Base-by-base conservation (phyloP, 2,113 vertebrate genomes). In the Condylura cristata region DNA sequence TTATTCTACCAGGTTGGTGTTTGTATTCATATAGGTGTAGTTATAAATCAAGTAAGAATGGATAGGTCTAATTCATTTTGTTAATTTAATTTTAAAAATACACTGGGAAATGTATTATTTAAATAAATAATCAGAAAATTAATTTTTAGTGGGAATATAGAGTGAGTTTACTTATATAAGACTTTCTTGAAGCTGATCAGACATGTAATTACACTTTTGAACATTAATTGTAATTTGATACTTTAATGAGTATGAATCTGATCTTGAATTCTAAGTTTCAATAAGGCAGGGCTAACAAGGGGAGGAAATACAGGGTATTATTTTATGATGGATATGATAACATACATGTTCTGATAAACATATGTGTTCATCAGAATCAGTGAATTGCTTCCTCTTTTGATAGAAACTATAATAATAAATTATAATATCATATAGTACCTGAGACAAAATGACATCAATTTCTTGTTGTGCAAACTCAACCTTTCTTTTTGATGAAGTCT, bases 121-220 rank as follows among this genome's bases (percentile, higher is more conserved):
- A 82, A 89, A 78, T 75, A 65, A 89, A 93, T 83, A 93, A n/a
- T 70, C 16, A 93, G 58, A 37, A 39, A 93, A 86, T 84, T 85
- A 61, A 86, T 91, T 95, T 89, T 96, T 94, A 44, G 88, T 78
- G n/a, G 58, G 32, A 89, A 34, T 28, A 79, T 56, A 72, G 16
- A 93, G 75, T 79, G 18, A 70, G 79, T 93, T 86, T 93, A 41
- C 70, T 72, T 93, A 76, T 37, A 65, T 46, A 94, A 3, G 28
- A 79, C 86, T 87, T 86, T 88, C 51, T 84, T 93, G 65, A 83
- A 93, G 80, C 12, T 93, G 71, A 63, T 91, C 70, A 76, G 58
- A 93, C 37, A 94, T 94, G 51, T 68, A 74, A 89, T 89, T 70
- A 20, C 71, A 91, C 66, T 97, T 96, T 94, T 78, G 44, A 93